phyloP scores from a whole-genome alignment of 2,888 invertebrate species.

The Lobophora halterata region DNA sequence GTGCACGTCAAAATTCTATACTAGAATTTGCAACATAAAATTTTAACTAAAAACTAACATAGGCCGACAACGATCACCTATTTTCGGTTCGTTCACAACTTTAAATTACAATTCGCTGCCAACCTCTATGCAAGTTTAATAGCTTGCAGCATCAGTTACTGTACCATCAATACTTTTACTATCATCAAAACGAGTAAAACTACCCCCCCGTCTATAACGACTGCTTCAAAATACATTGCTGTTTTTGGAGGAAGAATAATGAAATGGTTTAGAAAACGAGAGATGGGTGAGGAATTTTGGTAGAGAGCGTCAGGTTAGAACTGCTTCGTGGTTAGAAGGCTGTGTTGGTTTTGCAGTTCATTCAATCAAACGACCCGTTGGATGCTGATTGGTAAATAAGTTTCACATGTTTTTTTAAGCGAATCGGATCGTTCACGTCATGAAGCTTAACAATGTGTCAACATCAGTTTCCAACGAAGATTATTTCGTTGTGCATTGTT shows the following conservation, averaged over 20 bases:
- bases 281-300: slow-evolving; percentile 7
- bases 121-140: slow-evolving; percentile 60
- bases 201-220: slow-evolving; percentile 1
- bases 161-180: slow-evolving; percentile 34
- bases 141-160: slow-evolving; percentile 40
- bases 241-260: neutral
- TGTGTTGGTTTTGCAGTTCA: slow-evolving; percentile 54
- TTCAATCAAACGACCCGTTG: slow-evolving; percentile 62
- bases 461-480: slow-evolving; percentile 35
- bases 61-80: slow-evolving; percentile 36
- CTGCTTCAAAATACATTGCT: slow-evolving; percentile 5
- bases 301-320: slow-evolving; percentile 6
- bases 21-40: no score
- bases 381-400: slow-evolving; percentile 66
- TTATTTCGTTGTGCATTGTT: slow-evolving; percentile 7
- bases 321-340: slow-evolving; percentile 26
- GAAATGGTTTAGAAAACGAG: neutral
- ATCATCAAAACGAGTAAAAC: slow-evolving; percentile 3
- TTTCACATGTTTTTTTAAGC: slow-evolving; percentile 42
- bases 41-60: slow-evolving; percentile 25
- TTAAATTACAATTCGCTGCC: slow-evolving; percentile 61
- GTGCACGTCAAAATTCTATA: no score
- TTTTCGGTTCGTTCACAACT: slow-evolving; percentile 58
- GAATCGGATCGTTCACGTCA: slow-evolving; percentile 40
- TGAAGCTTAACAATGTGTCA: slow-evolving; percentile 56